These are phyloP conservation scores for Miniopterus natalensis DNA, from an alignment of 2,113 vertebrate species.

Conservation along the genomic window DNA sequence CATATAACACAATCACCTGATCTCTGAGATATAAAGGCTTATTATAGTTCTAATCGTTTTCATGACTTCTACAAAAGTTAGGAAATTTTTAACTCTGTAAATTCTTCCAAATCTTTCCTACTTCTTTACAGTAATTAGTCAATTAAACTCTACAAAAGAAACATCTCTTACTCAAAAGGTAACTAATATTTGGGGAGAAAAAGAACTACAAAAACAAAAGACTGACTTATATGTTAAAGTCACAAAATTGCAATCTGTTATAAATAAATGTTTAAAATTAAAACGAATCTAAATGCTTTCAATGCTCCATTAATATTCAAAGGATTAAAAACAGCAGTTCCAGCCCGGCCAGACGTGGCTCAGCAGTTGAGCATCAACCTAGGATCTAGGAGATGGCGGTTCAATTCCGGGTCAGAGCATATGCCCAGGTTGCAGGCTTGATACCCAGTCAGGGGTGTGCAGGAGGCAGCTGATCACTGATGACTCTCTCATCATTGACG, in stretches of 20 bases:
- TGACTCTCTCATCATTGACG: too few relatives aligned
- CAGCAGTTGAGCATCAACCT: too few relatives aligned
- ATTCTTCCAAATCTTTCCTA: conserved; percentile 17
- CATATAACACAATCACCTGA: conserved; percentile 28
- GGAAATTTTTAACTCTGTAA: conserved; percentile 34
- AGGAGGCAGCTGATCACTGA: too few relatives aligned
- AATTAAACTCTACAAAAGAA: conserved; percentile 27
- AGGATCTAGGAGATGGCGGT: too few relatives aligned
- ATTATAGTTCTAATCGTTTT: conserved; percentile 68
- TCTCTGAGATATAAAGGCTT: not conserved
- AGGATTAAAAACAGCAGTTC: not conserved
- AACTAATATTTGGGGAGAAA: not conserved
- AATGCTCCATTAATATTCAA: conserved; percentile 72
- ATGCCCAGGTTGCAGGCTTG: too few relatives aligned
- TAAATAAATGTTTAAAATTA: conserved; percentile 71
- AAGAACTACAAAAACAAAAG: conserved; percentile 57
- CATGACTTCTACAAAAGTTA: conserved; percentile 46
- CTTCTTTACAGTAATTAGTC: conserved; percentile 38
- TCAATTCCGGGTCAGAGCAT: too few relatives aligned
- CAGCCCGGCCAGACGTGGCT: too few relatives aligned
- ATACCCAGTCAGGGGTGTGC: too few relatives aligned
- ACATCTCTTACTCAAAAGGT: conserved; percentile 32
- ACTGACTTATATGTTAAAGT: conserved; percentile 61
- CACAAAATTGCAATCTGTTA: conserved; percentile 72
- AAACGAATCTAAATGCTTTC: conserved; percentile 71